Evolutionary conservation across 2,888 invertebrate genomes (phyloP).

Genomic region (Hydriomena furcata): DNA sequence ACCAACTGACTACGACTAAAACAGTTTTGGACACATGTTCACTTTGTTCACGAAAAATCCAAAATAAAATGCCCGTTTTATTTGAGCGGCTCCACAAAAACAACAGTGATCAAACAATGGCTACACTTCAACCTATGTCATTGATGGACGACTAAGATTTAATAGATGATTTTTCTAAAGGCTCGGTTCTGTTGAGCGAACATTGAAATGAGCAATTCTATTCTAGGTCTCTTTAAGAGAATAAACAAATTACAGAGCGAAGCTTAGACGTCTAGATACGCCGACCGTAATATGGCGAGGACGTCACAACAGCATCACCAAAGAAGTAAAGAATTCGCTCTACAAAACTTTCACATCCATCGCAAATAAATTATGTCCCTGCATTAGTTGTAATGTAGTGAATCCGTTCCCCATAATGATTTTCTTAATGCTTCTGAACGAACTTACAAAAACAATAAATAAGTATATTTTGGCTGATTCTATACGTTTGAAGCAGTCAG

Average conservation of each 20-base stretch:
- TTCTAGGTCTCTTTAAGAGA: neutral
- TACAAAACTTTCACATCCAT: no score
- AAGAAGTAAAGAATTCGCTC: no score
- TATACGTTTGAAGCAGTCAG: no score
- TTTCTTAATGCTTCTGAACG: no score
- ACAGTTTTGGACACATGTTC: constrained; percentile 10
- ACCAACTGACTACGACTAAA: constrained; percentile 1
- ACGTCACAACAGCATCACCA: no score
- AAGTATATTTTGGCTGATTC: no score
- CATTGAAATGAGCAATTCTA: neutral
- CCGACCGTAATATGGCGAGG: no score
- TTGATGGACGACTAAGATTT: constrained; percentile 53
- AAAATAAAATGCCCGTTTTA: constrained; percentile 9
- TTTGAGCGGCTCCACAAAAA: constrained; percentile 12
- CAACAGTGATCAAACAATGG: constrained; percentile 23
- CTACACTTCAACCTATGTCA: constrained; percentile 38
- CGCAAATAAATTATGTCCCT: no score
- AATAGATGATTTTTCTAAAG: constrained; percentile 66
- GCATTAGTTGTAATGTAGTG: no score
- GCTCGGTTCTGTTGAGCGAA: neutral
- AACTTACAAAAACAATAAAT: no score
- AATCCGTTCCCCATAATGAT: no score
- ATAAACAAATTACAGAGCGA: neutral
- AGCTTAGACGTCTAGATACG: no score
- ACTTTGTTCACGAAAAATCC: neutral